A percentile compares a stretch with the other conserved stretches of the same genome.
phyloP scores from a whole-genome alignment of 2,888 invertebrate genomes.

The Flexamia atlantica region DNA sequence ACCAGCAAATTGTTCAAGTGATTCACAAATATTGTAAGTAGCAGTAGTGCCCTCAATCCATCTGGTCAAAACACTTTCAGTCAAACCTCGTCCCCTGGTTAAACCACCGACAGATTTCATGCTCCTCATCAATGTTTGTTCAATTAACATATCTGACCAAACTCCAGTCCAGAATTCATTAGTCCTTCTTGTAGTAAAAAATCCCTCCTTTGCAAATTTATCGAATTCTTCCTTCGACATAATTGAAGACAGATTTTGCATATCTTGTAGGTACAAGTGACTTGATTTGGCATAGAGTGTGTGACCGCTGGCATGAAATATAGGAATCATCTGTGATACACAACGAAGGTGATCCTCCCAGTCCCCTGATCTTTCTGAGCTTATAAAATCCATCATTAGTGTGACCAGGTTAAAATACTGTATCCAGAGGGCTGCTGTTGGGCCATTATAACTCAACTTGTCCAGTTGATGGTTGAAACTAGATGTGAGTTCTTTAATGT shows the following conservation, averaged over 20 bases:
- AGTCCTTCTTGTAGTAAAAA: conserved; percentile 64
- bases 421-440: conserved; percentile 69
- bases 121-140: conserved; percentile 71
- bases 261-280: conserved; percentile 73
- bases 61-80: conserved; percentile 65
- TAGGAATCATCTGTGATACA: conserved; percentile 72
- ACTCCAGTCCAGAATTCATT: conserved; percentile 65
- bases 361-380: conserved; percentile 71
- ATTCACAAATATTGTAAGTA: conserved; percentile 61
- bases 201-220: conserved; percentile 2
- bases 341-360: conserved; percentile 71
- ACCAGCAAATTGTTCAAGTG: conserved; percentile 66
- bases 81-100: conserved; percentile 67
- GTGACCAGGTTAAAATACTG: conserved; percentile 71
- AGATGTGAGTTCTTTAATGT: neutral
- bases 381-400: conserved; percentile 71
- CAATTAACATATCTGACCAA: conserved; percentile 70
- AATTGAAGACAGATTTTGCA: conserved; percentile 69
- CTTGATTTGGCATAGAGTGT: conserved; percentile 72
- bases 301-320: conserved; percentile 72
- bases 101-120: conserved; percentile 69
- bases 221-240: conserved; percentile 68
- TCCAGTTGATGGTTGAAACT: neutral
- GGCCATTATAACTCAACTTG: conserved; percentile 50
- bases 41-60: conserved; percentile 68